Conservation (phyloP, 1,140 invertebrate species). For the Hydropsyche tenuis region DNA sequence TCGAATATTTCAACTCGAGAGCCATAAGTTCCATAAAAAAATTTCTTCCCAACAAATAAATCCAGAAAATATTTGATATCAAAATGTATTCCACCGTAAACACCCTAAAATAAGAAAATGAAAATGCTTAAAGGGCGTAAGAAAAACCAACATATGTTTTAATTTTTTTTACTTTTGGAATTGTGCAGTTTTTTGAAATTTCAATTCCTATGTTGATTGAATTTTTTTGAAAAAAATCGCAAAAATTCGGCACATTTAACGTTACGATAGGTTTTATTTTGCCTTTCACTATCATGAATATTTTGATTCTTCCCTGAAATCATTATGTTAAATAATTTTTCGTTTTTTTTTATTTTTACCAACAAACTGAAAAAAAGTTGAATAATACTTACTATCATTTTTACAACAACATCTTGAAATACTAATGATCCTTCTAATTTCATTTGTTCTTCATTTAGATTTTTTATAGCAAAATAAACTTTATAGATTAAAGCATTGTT, state of each 20-base stretch:
- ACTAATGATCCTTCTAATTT: constrained; percentile 1
- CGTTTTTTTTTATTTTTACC: too few relatives aligned
- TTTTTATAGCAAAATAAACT: background rate
- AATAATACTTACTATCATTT: background rate
- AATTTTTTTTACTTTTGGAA: too few relatives aligned
- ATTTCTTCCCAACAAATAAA: constrained; percentile 9
- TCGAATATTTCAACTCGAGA: background rate
- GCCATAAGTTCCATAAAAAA: constrained; percentile 28
- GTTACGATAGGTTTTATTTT: constrained; percentile 12
- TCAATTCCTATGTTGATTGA: background rate
- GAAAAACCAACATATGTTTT: too few relatives aligned
- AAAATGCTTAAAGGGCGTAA: too few relatives aligned
- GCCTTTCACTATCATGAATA: background rate
- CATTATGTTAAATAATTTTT: too few relatives aligned
- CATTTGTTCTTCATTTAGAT: background rate
- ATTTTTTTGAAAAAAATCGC: constrained; percentile 20
- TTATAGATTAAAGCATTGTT: background rate
- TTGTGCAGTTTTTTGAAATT: background rate
- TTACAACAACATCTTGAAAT: background rate
- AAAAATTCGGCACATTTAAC: constrained; percentile 20
- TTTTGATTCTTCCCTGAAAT: constrained; percentile 8
- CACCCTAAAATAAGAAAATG: constrained; percentile 22
- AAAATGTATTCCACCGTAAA: background rate
- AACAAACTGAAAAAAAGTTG: too few relatives aligned
- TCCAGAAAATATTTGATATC: background rate